A percentile compares a stretch with the other conserved stretches of the same genome.
These are phyloP conservation scores for Grus americana DNA, from an alignment of 2,113 vertebrate species.

Conservation along the genomic window DNA sequence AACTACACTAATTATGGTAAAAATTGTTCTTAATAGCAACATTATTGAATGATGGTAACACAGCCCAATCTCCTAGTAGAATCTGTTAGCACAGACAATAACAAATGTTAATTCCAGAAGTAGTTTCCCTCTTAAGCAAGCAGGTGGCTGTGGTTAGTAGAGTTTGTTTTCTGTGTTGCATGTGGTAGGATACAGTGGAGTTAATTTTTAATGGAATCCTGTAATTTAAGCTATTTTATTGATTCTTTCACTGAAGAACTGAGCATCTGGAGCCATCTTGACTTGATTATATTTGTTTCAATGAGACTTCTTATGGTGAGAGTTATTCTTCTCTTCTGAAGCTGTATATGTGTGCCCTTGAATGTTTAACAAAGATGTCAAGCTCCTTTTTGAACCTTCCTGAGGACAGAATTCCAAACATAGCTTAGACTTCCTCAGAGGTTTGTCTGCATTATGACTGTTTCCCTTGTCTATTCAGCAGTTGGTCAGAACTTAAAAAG, in stretches of 20 bases:
- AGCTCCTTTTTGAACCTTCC: neutral
- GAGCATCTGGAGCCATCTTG: neutral
- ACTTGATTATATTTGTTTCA: neutral
- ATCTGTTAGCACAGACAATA: conserved; percentile 35
- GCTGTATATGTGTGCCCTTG: neutral
- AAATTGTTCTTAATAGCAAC: conserved; percentile 55
- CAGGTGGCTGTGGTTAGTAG: conserved; percentile 10
- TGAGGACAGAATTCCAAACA: neutral
- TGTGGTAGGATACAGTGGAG: neutral
- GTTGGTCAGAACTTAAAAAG: neutral
- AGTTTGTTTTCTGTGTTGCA: neutral
- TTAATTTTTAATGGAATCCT: neutral
- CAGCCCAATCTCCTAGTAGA: conserved; percentile 28
- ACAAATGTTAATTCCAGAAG: conserved; percentile 30
- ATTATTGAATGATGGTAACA: conserved; percentile 57
- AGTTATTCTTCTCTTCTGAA: neutral
- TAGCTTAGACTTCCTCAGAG: neutral
- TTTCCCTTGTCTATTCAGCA: neutral
- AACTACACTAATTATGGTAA: conserved; percentile 58
- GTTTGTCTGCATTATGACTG: neutral
- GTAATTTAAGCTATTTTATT: neutral
- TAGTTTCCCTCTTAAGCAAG: conserved; percentile 24
- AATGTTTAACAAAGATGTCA: neutral
- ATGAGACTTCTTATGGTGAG: neutral
- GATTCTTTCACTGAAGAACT: neutral